Evolutionary conservation across 1,140 invertebrate genomes (phyloP).

Genomic region (Drosophila pallidifrons): DNA sequence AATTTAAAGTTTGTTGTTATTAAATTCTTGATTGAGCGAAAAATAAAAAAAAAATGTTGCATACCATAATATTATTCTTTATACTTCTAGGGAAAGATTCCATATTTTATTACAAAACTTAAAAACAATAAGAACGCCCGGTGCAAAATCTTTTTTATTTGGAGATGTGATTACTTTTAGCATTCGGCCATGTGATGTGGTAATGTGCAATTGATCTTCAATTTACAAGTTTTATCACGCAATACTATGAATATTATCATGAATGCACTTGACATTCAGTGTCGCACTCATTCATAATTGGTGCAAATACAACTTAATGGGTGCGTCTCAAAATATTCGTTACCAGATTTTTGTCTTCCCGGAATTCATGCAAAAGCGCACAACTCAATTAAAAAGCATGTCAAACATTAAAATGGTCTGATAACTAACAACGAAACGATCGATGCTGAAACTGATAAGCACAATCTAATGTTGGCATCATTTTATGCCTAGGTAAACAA

Average conservation of each 20-base stretch:
- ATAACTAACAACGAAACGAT: constrained; percentile 27
- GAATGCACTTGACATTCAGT: constrained; percentile 21
- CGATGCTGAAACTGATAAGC: constrained; percentile 41
- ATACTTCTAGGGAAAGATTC: no score
- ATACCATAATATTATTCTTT: background rate
- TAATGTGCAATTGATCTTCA: background rate
- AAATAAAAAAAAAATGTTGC: background rate
- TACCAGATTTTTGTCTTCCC: constrained; percentile 46
- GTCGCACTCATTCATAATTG: constrained; percentile 52
- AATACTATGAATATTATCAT: constrained; percentile 2
- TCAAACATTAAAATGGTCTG: constrained; percentile 53
- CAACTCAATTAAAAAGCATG: constrained; percentile 68
- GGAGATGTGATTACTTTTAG: background rate
- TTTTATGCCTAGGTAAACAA: background rate
- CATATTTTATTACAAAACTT: no score
- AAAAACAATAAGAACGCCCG: no score
- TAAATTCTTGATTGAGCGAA: background rate
- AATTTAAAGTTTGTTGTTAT: background rate
- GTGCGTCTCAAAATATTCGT: constrained; percentile 41
- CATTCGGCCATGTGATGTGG: background rate
- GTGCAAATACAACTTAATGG: constrained; percentile 29
- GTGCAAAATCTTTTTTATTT: background rate
- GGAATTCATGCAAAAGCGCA: constrained; percentile 51
- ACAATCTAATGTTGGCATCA: constrained; percentile 10
- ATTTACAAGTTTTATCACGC: background rate